Percentiles rank a stretch among this genome's conserved stretches.
phyloP scores from a whole-genome alignment of 2,888 invertebrate genomes.

The Platycnemis pennipes region DNA sequence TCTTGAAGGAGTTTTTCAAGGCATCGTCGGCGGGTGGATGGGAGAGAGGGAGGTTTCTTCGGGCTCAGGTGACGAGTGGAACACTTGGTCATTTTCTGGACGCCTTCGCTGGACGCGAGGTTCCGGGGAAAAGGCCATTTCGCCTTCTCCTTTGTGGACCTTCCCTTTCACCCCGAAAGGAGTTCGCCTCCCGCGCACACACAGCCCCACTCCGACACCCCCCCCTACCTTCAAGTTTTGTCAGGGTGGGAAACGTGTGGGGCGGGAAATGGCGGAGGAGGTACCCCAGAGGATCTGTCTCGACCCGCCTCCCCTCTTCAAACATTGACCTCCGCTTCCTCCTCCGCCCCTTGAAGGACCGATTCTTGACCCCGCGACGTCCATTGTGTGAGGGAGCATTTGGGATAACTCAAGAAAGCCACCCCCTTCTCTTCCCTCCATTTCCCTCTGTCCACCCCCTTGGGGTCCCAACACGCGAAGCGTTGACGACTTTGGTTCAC shows the following conservation, averaged over 20 bases:
- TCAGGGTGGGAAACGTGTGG: not conserved
- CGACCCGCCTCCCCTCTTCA: not conserved
- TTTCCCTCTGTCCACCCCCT: not conserved
- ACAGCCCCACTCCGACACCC: not conserved
- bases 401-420: not conserved
- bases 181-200: not conserved
- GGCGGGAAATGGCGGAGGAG: not conserved
- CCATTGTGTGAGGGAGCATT: not conserved
- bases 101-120: not conserved
- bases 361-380: too few relatives aligned
- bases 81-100: constrained; percentile 23
- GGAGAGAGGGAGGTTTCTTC: not conserved
- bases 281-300: not conserved
- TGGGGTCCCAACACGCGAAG: not conserved
- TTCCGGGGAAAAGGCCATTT: not conserved
- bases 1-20: constrained; percentile 14
- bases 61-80: not conserved
- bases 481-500: not conserved
- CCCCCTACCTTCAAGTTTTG: not conserved
- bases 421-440: not conserved
- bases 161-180: not conserved
- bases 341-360: not conserved
- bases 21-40: not conserved
- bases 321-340: constrained; percentile 20
- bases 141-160: not conserved